These are phyloP conservation scores for Chinchilla lanigera DNA, from an alignment of 2,113 vertebrate species.

Conservation along the genomic window DNA sequence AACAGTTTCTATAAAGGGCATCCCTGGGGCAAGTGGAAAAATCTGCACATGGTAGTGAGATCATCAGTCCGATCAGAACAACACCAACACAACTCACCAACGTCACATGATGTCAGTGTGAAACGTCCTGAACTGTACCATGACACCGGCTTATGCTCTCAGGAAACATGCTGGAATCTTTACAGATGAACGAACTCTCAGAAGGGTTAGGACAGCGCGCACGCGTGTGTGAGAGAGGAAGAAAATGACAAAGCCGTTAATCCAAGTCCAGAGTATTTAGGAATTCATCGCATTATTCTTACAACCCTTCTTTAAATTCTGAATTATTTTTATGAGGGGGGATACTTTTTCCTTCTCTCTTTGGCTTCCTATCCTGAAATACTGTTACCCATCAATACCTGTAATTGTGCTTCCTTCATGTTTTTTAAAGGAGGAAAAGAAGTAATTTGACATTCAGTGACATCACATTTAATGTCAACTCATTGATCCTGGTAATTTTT, in stretches of 20 bases:
- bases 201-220: neutral
- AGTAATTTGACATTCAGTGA: neutral
- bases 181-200: conserved; percentile 36
- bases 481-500: conserved; percentile 47
- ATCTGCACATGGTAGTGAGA: neutral
- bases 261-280: neutral
- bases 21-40: neutral
- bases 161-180: neutral
- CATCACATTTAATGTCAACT: neutral
- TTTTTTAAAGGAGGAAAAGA: neutral
- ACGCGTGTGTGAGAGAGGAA: neutral
- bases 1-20: neutral
- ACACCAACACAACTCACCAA: fast-evolving
- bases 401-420: neutral
- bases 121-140: neutral
- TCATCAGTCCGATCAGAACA: neutral
- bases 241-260: neutral
- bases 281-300: neutral
- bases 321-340: neutral
- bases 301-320: neutral
- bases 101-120: neutral
- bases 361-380: conserved; percentile 30
- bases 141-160: neutral
- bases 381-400: neutral
- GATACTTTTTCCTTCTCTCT: neutral